These are phyloP conservation scores for Galagoides demidoff DNA, from an alignment of 2,797 vertebrate genomes.

Conservation along the genomic window DNA sequence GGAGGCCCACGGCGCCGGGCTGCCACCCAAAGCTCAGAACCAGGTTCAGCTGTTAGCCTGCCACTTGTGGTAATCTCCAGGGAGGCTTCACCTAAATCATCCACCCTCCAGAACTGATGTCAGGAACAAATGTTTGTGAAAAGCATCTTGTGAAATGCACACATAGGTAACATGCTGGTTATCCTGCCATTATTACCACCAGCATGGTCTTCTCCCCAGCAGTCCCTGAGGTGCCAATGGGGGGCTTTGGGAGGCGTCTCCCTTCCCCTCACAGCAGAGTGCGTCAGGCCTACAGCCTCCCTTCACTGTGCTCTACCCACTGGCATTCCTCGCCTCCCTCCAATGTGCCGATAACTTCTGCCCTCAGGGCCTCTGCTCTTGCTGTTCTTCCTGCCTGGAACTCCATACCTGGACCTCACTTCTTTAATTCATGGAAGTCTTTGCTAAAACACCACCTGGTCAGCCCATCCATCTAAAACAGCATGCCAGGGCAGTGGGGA, in stretches of 20 bases:
- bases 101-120: background rate
- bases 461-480: background rate
- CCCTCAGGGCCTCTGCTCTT: background rate
- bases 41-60: background rate
- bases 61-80: background rate
- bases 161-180: background rate
- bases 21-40: background rate
- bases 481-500: background rate
- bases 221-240: background rate
- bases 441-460: background rate
- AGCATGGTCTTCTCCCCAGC: background rate
- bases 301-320: background rate
- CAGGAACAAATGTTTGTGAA: background rate
- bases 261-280: background rate
- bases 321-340: background rate
- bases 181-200: background rate
- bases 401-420: background rate
- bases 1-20: too few species aligned
- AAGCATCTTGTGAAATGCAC: background rate
- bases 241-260: background rate
- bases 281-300: background rate
- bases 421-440: background rate
- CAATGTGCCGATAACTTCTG: background rate
- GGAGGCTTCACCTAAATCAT: background rate
- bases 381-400: background rate